phyloP scores from a whole-genome alignment of 2,113 vertebrate species.

The Corydoras maculifer region DNA sequence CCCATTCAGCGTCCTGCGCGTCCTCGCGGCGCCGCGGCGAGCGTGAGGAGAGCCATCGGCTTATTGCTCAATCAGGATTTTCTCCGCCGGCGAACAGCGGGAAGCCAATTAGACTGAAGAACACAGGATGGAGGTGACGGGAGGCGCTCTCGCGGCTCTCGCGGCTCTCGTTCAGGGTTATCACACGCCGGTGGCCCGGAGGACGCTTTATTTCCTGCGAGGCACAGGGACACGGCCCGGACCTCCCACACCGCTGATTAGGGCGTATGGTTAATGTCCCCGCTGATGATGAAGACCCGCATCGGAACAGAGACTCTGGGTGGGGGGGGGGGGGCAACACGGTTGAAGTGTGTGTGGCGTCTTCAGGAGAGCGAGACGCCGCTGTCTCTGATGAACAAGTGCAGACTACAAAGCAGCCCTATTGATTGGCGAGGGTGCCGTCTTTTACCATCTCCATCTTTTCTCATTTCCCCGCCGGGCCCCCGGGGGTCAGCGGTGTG shows the following conservation, averaged over 20 bases:
- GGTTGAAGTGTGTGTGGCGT: conserved; percentile 12
- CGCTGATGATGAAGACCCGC: conserved; percentile 6
- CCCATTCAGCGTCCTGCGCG: neutral
- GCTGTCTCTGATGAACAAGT: conserved; percentile 15
- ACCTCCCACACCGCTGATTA: conserved; percentile 22
- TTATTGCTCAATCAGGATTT: conserved; percentile 51
- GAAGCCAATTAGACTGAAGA: conserved; percentile 49
- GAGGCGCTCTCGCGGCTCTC: conserved; percentile 19
- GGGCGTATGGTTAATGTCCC: neutral
- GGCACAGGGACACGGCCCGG: conserved; percentile 4
- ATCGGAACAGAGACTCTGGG: neutral
- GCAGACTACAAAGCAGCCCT: conserved; percentile 33
- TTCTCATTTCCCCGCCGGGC: conserved; percentile 37
- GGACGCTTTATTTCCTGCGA: conserved; percentile 29
- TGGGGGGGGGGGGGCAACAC: neutral
- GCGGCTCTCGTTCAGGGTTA: conserved; percentile 23
- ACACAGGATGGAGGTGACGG: conserved; percentile 39
- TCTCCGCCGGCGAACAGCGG: conserved; percentile 49
- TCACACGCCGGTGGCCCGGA: conserved; percentile 11
- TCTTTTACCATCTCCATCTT: conserved; percentile 44
- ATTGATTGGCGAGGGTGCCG: conserved; percentile 46
- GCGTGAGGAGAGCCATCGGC: conserved; percentile 40
- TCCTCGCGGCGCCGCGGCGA: conserved; percentile 9
- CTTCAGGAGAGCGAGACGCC: conserved; percentile 31
- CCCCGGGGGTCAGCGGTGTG: conserved; percentile 47